Evolutionary conservation across 2,888 invertebrate genomes (phyloP).

Genomic region (Morpho achilles): DNA sequence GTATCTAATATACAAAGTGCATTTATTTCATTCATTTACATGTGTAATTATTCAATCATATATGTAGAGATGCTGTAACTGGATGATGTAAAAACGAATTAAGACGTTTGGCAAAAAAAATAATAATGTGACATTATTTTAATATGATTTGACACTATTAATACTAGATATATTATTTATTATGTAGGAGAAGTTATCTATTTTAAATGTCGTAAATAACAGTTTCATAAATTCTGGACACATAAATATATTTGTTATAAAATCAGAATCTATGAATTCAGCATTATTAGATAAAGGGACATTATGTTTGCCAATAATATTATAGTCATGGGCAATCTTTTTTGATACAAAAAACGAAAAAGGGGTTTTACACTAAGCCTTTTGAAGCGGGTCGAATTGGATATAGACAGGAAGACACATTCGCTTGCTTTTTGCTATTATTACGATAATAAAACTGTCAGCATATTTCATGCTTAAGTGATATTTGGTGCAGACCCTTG

Average conservation of each 20-base stretch:
- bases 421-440: conserved; percentile 65
- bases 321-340: conserved; percentile 69
- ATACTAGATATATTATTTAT: no score
- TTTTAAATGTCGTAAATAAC: no score
- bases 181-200: no score
- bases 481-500: conserved; percentile 53
- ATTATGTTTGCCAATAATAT: conserved; percentile 70
- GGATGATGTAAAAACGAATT: no score
- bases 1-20: no score
- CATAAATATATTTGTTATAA: neutral
- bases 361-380: conserved; percentile 69
- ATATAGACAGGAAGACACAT: conserved; percentile 68
- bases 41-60: no score
- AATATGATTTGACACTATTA: no score
- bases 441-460: conserved; percentile 74
- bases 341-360: conserved; percentile 71
- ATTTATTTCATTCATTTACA: no score
- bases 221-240: no score
- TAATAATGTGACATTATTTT: no score
- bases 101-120: no score
- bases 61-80: no score
- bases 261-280: neutral
- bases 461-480: conserved; percentile 56
- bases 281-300: conserved; percentile 38
- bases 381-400: conserved; percentile 76